These are phyloP conservation scores for Brachypteracias leptosomus DNA, from an alignment of 2,113 vertebrate genomes.

Conservation along the genomic window DNA sequence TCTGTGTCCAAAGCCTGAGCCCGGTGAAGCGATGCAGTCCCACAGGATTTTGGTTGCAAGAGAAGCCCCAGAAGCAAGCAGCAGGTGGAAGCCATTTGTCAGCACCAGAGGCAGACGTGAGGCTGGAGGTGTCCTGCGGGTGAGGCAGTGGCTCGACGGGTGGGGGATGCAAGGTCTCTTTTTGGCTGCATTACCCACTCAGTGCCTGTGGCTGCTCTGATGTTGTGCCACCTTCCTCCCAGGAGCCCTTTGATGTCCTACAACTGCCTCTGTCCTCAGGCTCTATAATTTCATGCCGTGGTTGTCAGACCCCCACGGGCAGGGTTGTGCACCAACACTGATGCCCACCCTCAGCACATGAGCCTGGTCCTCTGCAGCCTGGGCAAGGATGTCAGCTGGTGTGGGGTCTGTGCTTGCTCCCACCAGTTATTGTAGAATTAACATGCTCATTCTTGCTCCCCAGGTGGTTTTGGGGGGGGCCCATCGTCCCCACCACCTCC, in stretches of 20 bases:
- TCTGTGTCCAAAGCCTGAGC: background rate
- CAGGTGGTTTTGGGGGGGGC: background rate
- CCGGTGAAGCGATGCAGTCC: rapidly evolving
- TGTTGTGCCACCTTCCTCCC: background rate
- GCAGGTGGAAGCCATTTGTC: background rate
- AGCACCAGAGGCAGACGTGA: background rate
- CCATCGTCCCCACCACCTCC: background rate
- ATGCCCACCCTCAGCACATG: background rate
- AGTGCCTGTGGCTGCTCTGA: background rate
- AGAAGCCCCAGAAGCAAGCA: background rate
- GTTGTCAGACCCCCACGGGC: background rate
- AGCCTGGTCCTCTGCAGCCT: background rate
- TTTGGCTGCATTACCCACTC: background rate
- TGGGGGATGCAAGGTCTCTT: background rate
- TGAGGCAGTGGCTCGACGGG: rapidly evolving
- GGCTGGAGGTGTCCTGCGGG: rapidly evolving
- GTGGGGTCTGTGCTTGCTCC: rapidly evolving
- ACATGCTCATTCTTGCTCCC: rapidly evolving
- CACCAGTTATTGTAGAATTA: background rate
- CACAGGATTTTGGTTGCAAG: rapidly evolving
- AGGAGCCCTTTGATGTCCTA: background rate
- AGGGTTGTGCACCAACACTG: background rate
- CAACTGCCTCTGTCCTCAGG: rapidly evolving
- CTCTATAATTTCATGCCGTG: background rate
- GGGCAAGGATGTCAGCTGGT: background rate